Evolutionary conservation across 2,113 vertebrate species (phyloP), one percentile per base, ranked within the genome.

Genomic region (Alethe diademata): DNA sequence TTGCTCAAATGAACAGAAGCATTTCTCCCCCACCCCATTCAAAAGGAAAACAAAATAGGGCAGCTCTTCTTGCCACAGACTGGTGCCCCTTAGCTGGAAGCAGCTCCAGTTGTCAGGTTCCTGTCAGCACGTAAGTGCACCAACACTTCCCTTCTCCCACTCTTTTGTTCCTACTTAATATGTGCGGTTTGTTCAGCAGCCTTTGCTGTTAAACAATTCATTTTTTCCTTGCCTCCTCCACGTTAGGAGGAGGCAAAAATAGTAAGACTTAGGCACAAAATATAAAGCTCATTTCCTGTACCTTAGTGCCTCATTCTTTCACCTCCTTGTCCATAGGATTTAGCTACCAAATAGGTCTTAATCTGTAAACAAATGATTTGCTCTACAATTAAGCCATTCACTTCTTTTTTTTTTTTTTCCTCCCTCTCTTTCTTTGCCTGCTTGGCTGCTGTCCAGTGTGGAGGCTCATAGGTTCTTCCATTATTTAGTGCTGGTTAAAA

Each of bases 311-410:
- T 96, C 89, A 71, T 97, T 97, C 92, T 97, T 97, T 95, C 89
- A 97, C 89, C 92, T 96, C 81, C 92, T 84, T 86, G 93, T 97
- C 97, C 96, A 76, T 43, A 95, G 95, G 93, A 98, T 96, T 97
- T 97, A 95, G 97, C 96, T 97, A 98, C 88, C 81, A 73, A 98
- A 95, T 96, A 98, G 96, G 92, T 97, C 96, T 97, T 98, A 98
- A 97, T 98, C 97, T 98, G 97, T 97, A 98, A 98, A 98, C 97
- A 98, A 98, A 97, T 97, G 87, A 97, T 97, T 97, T 97, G 96
- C 95, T 97, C 96, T 97, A 98, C 97, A 98, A 98, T 98, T 97
- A 97, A 97, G 97, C 93, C 89, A 98, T 98, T 98, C 97, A 97
- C 87, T 74, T 31, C 5, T 45, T 19, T 51, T 66, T 45, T 35